Base-by-base conservation (phyloP, 2,113 vertebrate species). In the Dolichotis patagonum region DNA sequence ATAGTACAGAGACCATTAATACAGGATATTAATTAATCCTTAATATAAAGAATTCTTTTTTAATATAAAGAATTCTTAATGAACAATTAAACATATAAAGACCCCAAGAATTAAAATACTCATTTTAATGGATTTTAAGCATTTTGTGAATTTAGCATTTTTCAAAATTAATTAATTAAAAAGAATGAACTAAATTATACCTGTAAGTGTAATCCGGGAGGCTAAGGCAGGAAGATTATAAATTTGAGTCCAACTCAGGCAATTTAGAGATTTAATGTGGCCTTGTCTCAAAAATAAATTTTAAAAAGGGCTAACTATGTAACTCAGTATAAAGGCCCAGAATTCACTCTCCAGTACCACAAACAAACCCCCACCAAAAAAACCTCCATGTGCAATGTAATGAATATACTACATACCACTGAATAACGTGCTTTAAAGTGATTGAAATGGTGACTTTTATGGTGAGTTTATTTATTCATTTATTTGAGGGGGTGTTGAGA, bases 101-200 rank as follows among this genome's bases (percentile, higher is more conserved):
- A 41, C 22, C 26, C 13, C 9, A 17, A 8, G 52, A 95, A 41
- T 58, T 46, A 81, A 38, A 62, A 17, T 85, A 49, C 71, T 71
- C 62, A 38, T 77, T 85, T 87, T n/a, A 81, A 65, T 67, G 80
- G 2, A 43, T 92, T 88, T 52, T 65, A 96, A 91, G n/a, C 85
- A 92, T 78, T 88, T 85, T 89, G 38, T 62, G 56, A 87, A 41
- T 65, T 85, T 65, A 73, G 89, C 71, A 41, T 8, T 85, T 88
- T 87, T 77, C 41, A 67, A 93, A 93, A 91, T 83, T 46, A 90
- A 82, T 60, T 12, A 63, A 85, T 81, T 62, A 54, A 56, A 22
- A 65, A 52, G 16, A 54, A 80, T 52, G 77, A 52, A 1, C 11
- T 77, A 26, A 3, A n/a, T 77, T 73, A 73, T 38, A 73, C 20